phyloP scores from a whole-genome alignment of 1,140 invertebrate genomes.

The Drosophila neocordata region DNA sequence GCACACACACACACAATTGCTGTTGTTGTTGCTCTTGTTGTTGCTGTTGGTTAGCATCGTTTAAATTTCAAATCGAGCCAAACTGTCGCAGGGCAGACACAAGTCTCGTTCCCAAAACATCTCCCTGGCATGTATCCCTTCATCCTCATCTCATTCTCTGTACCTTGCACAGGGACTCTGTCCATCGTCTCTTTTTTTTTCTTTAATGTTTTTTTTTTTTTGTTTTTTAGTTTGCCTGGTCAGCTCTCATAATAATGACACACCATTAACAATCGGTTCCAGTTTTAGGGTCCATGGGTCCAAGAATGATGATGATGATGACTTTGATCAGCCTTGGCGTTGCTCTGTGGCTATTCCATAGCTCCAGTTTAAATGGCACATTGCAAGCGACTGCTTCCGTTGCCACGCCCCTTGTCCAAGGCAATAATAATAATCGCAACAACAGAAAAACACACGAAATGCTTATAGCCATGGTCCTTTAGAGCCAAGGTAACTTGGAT shows the following conservation, averaged over 20 bases:
- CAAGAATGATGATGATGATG: constrained; percentile 20
- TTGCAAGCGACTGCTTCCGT: constrained; percentile 68
- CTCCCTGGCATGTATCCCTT: background rate
- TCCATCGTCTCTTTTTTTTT: background rate
- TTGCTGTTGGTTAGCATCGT: constrained; percentile 61
- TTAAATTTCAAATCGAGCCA: constrained; percentile 77
- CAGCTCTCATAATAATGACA: constrained; percentile 79
- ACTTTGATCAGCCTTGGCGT: constrained; percentile 34
- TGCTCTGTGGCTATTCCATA: constrained; percentile 2
- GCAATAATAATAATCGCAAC: constrained; percentile 23
- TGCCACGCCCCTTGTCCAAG: constrained; percentile 60
- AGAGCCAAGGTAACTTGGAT: background rate
- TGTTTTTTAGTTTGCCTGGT: constrained; percentile 15
- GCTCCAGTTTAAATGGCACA: constrained; percentile 77
- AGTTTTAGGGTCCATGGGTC: constrained; percentile 24
- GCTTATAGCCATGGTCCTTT: background rate
- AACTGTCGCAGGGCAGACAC: constrained; percentile 71
- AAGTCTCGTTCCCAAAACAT: constrained; percentile 45
- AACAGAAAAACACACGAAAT: constrained; percentile 21
- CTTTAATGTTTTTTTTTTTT: background rate
- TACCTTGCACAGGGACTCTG: background rate
- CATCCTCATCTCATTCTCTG: background rate
- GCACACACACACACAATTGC: constrained; percentile 5
- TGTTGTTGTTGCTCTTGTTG: constrained; percentile 17
- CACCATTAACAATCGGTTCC: constrained; percentile 68